Evolutionary conservation across 2,888 invertebrate species (phyloP).

Genomic region (Ophonus ardosiacus): DNA sequence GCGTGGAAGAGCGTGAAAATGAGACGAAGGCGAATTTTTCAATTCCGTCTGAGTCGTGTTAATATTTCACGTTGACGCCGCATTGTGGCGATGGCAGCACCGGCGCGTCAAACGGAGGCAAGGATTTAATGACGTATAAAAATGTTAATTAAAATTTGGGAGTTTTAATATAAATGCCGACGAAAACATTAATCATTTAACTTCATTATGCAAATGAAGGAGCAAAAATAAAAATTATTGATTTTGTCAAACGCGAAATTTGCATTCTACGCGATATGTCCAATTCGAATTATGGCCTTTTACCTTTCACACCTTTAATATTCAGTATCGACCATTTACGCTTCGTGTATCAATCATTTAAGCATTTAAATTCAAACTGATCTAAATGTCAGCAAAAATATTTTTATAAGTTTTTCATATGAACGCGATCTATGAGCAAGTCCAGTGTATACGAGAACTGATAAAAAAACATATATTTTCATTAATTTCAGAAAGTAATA

Average conservation of each 20-base stretch:
- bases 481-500: too few species aligned
- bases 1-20: slow-evolving; percentile 28
- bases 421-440: too few species aligned
- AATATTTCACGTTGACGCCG: slow-evolving; percentile 57
- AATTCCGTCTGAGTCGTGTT: slow-evolving; percentile 52
- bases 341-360: not conserved
- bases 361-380: not conserved
- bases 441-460: too few species aligned
- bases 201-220: slow-evolving; percentile 64
- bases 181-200: slow-evolving; percentile 64
- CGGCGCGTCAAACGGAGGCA: slow-evolving; percentile 54
- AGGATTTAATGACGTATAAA: slow-evolving; percentile 63
- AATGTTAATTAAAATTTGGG: slow-evolving; percentile 64
- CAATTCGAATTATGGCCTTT: slow-evolving; percentile 44
- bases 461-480: too few species aligned
- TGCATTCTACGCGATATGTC: slow-evolving; percentile 52
- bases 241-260: slow-evolving; percentile 52
- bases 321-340: not conserved
- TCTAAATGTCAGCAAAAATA: too few species aligned
- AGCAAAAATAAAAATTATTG: slow-evolving; percentile 62
- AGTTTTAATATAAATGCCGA: slow-evolving; percentile 64
- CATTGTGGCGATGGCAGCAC: slow-evolving; percentile 43
- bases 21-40: slow-evolving; percentile 40
- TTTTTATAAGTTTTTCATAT: too few species aligned
- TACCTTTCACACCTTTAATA: slow-evolving; percentile 2